phyloP scores from a whole-genome alignment of 2,888 invertebrate genomes.

The Tetramorium bicarinatum region DNA sequence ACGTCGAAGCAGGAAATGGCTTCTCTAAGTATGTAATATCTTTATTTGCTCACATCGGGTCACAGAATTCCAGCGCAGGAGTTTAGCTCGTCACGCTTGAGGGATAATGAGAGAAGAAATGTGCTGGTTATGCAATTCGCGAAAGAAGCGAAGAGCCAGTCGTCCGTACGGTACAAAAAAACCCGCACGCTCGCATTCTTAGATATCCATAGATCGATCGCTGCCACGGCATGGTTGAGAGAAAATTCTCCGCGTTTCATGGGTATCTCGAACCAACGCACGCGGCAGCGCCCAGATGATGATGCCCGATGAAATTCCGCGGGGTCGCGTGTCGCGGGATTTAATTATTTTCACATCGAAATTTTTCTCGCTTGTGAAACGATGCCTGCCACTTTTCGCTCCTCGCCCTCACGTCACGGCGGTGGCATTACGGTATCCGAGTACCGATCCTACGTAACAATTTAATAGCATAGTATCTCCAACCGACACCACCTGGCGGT shows the following conservation, averaged over 20 bases:
- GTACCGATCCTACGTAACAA: slow-evolving; percentile 76
- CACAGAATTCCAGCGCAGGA: slow-evolving; percentile 12
- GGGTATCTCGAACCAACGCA: background rate
- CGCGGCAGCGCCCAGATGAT: background rate
- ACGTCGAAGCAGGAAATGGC: background rate
- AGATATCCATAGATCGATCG: slow-evolving; percentile 14
- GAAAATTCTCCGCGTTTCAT: slow-evolving; percentile 30
- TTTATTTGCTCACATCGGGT: slow-evolving; percentile 27
- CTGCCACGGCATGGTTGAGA: background rate
- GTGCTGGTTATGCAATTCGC: slow-evolving; percentile 36
- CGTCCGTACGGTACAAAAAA: slow-evolving; percentile 32
- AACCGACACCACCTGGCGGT: slow-evolving; percentile 75
- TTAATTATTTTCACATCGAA: slow-evolving; percentile 45
- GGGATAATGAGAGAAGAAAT: slow-evolving; percentile 26
- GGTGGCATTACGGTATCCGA: slow-evolving; percentile 50
- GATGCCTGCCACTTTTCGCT: slow-evolving; percentile 38
- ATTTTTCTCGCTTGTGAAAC: slow-evolving; percentile 41
- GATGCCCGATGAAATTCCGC: slow-evolving; percentile 6
- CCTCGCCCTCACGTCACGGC: slow-evolving; percentile 46
- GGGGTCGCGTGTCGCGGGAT: slow-evolving; percentile 2
- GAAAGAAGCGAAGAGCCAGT: slow-evolving; percentile 39
- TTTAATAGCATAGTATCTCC: slow-evolving; percentile 78
- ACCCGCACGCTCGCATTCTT: slow-evolving; percentile 31
- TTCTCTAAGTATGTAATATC: slow-evolving; percentile 14
- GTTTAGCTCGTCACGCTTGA: slow-evolving; percentile 27